Base-by-base conservation (phyloP, 2,113 vertebrate genomes). In the Ctenodactylus gundi region DNA sequence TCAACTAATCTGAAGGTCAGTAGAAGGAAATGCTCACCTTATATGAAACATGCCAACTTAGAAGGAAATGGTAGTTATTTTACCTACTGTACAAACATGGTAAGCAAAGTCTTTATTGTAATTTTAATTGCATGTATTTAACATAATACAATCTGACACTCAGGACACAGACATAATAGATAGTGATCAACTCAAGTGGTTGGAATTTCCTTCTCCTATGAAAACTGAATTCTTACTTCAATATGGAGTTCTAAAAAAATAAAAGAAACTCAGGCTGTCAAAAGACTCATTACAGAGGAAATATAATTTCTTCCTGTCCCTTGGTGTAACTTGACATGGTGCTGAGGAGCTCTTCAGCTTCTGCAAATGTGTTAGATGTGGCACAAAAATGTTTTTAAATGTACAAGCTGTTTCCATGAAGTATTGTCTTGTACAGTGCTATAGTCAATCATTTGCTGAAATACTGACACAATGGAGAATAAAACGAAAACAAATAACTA, bases 401-500 rank as follows among this genome's bases (percentile, higher is more conserved):
- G 12, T 17, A 92, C 57, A 94, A 67, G 68, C 73, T 82, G 39
- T 90, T 94, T 90, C 77, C 49, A 78, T 81, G 81, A 94, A 88
- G 57, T 58, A 92, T 41, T 88, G 76, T 36, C 31, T 70, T n/a
- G 53, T 49, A 58, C 17, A 23, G 44, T 49, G 18, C 34, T 90
- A 31, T 21, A 70, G 41, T 91, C 46, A 88, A 67, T 94, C 81
- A 60, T 58, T 88, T 65, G 31, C 55, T 92, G 94, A 89, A 95
- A 94, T 70, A 82, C 76, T 12, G 93, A 55, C 88, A 80, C 73
- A 31, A 29, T 46, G 68, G 67, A 90, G 51, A 94, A 80, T 93
- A 85, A 93, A 97, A 88, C 31, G 73, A 49, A 95, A 96, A 92
- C 72, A 94, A 95, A 91, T 62, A 73, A 90, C 51, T 53, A 93